These are phyloP conservation scores for Gadus chalcogrammus DNA, from an alignment of 2,113 vertebrate species.

Conservation along the genomic window DNA sequence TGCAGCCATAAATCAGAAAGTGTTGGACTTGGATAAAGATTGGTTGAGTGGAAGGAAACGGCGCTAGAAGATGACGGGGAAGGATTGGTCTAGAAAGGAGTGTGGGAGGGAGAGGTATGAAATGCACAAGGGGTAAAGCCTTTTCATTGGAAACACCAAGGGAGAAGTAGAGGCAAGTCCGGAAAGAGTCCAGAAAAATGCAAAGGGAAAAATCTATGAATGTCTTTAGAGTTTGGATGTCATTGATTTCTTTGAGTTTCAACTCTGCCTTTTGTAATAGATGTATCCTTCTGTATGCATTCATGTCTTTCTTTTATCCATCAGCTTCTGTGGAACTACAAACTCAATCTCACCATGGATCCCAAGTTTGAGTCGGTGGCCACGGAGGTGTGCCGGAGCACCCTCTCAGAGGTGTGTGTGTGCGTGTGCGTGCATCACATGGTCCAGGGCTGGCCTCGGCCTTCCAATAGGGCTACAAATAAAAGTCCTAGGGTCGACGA, in stretches of 20 bases:
- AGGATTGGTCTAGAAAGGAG: neutral
- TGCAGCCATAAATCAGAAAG: neutral
- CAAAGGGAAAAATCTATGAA: neutral
- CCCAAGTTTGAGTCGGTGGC: conserved; percentile 88
- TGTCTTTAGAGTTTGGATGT: neutral
- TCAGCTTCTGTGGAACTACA: conserved; percentile 88
- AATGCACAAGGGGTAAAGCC: neutral
- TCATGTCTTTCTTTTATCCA: conserved; percentile 2
- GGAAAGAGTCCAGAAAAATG: neutral
- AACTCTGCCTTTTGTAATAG: neutral
- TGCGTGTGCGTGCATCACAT: conserved; percentile 54
- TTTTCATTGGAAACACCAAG: neutral
- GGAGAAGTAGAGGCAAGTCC: neutral
- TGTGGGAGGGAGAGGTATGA: neutral
- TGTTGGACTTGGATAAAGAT: neutral
- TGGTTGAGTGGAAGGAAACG: neutral
- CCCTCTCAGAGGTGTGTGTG: conserved; percentile 78
- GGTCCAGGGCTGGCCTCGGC: too few species aligned
- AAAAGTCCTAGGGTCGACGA: too few species aligned
- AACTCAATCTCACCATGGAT: conserved; percentile 85
- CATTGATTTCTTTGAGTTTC: conserved; percentile 5
- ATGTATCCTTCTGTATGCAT: neutral
- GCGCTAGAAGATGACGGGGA: neutral
- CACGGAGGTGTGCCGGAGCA: conserved; percentile 85
- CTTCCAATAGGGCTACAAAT: too few species aligned